Evolutionary conservation across 2,797 vertebrate genomes (phyloP).

Genomic region (Margarornis squamiger): DNA sequence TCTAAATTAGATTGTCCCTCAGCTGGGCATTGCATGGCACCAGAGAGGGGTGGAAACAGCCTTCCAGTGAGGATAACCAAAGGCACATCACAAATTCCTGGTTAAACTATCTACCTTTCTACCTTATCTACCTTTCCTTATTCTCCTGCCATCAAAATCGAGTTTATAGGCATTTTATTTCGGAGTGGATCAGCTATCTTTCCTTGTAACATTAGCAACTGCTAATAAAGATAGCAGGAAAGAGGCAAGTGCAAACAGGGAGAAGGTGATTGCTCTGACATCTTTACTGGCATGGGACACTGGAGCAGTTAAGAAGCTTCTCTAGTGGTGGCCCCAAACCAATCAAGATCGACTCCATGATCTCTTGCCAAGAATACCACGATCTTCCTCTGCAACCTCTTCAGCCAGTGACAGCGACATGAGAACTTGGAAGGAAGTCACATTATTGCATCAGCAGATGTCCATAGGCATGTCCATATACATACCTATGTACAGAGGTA

Average conservation of each 20-base stretch:
- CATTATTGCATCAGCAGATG: not conserved
- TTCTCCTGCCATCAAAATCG: not conserved
- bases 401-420: not conserved
- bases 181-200: not conserved
- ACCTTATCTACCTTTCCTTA: not conserved
- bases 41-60: not conserved
- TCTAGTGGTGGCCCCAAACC: not conserved
- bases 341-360: not conserved
- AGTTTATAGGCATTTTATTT: not conserved
- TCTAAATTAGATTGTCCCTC: not conserved
- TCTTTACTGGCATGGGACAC: not conserved
- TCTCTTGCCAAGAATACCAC: slow-evolving; percentile 4
- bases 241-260: not conserved
- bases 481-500: rapidly evolving
- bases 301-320: not conserved
- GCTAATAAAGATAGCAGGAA: not conserved
- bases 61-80: not conserved
- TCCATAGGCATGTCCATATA: rapidly evolving
- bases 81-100: not conserved
- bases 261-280: slow-evolving; percentile 30
- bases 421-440: not conserved
- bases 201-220: slow-evolving; percentile 8
- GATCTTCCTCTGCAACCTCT: not conserved
- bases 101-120: no score
- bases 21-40: not conserved